Evolutionary conservation across 2,113 vertebrate species (phyloP), one percentile per base, ranked within the genome.

Genomic region (Oceanodroma tethys): DNA sequence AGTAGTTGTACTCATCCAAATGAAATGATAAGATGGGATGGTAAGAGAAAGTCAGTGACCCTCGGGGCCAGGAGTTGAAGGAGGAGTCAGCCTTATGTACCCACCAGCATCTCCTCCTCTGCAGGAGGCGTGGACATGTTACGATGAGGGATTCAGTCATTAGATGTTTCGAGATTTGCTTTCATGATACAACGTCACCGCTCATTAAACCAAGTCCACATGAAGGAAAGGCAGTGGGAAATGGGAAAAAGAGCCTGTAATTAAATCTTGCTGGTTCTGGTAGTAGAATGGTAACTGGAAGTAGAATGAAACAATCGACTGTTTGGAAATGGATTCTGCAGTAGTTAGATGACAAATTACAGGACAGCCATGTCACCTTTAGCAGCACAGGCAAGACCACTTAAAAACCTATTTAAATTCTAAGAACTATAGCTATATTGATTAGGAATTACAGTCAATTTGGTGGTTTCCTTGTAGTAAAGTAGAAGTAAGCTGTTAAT

Each of bases 401-500:
- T 91, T 88, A 36, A 89, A 92, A 94, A 59, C 18, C 78, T 71
- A 67, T 85, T 71, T 82, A 85, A 76, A 80, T 92, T 43, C 83
- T 63, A 88, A 93, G 75, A 89, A 70, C 92, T 65, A 90, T 72
- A 90, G 34, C 47, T 70, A 4, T 87, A 96, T 95, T 97, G 96
- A 96, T 95, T 79, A 93, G 90, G 67, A 94, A 88, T 94, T 95
- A 88, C 42, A 67, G 58, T 81, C 92, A 81, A 58, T 91, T 78
- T 91, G 91, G 80, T 81, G 63, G 56, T 52, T 95, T 94, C 62
- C 67, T 91, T 71, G 55, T 45, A 83, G 38, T 43, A 65, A 86
- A 86, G 56, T 67, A 76, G 71, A 94, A 93, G 53, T 52, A 94
- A 88, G 42, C 71, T 81, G 78, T 78, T 95, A 89, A 84, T 94